phyloP scores from a whole-genome alignment of 2,888 invertebrate genomes.

The Plemyria rubiginata region DNA sequence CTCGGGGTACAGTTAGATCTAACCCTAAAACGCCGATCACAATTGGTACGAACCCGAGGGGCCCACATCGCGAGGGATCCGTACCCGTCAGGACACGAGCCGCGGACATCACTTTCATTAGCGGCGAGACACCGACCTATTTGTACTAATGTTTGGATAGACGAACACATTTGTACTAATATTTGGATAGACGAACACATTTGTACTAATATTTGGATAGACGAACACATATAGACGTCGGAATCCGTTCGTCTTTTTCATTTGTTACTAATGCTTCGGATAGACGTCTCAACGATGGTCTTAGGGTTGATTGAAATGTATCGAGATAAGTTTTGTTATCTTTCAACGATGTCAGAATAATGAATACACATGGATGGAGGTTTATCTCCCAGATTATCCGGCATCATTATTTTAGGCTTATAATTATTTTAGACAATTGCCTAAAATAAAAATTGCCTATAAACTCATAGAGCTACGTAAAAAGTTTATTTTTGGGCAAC shows the following conservation, averaged over 20 bases:
- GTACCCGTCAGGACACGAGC: constrained; percentile 62
- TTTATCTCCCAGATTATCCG: too few species aligned
- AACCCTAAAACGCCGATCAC: constrained; percentile 4
- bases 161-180: constrained; percentile 55
- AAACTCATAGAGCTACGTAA: too few species aligned
- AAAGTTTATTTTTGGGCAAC: too few species aligned
- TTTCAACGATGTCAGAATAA: background rate
- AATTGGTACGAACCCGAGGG: constrained; percentile 14
- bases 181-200: constrained; percentile 42
- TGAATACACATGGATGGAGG: background rate
- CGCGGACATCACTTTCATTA: constrained; percentile 73
- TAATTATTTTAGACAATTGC: too few species aligned
- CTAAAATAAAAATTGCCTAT: too few species aligned
- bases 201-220: constrained; percentile 61
- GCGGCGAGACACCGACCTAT: constrained; percentile 58
- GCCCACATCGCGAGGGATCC: constrained; percentile 29
- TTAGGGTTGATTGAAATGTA: constrained; percentile 36
- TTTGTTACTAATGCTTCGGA: constrained; percentile 25
- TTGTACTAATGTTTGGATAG: constrained; percentile 67
- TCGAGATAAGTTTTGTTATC: constrained; percentile 24
- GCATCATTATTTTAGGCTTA: too few species aligned
- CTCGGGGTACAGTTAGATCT: too few species aligned
- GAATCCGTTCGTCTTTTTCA: constrained; percentile 34
- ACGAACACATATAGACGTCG: constrained; percentile 14
- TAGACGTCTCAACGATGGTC: background rate